Evolutionary conservation across 2,113 vertebrate species (phyloP), one percentile per base, ranked within the genome.

Genomic region (Scopus umbretta): DNA sequence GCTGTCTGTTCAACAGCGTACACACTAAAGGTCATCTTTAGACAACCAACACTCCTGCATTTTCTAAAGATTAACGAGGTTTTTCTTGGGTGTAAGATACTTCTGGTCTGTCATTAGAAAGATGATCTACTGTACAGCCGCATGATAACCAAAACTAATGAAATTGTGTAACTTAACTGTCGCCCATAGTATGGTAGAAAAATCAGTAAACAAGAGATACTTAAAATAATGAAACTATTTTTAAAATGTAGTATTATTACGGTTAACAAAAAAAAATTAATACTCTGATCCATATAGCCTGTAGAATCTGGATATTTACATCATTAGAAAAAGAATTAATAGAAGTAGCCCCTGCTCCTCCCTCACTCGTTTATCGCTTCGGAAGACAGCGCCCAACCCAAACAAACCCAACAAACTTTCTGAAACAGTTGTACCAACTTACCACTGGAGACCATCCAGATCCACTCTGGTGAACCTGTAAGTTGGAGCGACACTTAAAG

Each of bases 401-500:
- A 71, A 72, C 17, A 50, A 20, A 40, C 9, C 16, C 63, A 61
- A 10, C 7, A 45, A 36, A 27, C 23, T 55, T 59, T 67, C 21
- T 56, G 47, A 36, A 91, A 63, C n/a, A 73, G 17, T 10, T 36
- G 30, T 20, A 47, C 16, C 40, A 45, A 97, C 99, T 99, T 95
- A 99, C 99, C 98, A 99, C 99, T n/a, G 99, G 99, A 89, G 99
- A 99, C 99, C 99, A 99, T 52, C 99, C 99, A 3, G 99, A 99
- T 9, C 99, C 99, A 50, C 99, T 99, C 97, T 99, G 99, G 93
- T 99, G 99, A 95, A 99, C 99, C 99, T 99, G 96, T 6, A 63
- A 93, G 92, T 32, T 2, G 8, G 73, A 52, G 45, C 2, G 16
- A 82, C 3, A 21, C 18, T 29, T 2, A 3, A 47, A 86, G 8